Evolutionary conservation across 2,888 invertebrate genomes (phyloP), one percentile per base, ranked within the genome.

Genomic region (Pristionchus entomophagus): DNA sequence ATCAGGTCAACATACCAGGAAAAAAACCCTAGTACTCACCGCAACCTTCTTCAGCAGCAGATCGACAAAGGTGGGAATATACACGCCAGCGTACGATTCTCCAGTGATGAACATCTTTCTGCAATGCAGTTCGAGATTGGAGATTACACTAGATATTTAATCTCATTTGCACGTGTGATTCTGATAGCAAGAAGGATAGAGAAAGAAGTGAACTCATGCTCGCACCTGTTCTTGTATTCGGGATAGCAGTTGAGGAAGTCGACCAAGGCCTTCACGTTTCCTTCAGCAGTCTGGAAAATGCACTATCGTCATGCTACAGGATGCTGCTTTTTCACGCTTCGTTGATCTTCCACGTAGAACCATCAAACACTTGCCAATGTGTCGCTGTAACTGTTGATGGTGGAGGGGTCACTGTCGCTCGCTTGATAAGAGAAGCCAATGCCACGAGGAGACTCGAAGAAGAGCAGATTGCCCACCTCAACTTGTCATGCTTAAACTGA

Each of bases 401-500:
- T 59, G 2, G 82, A 87, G 41, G 86, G 78, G 77, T 90, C 88
- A 41, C 87, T 81, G 32, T 86, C 80, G 32, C 73, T 87, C 51
- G 89, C 89, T 73, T 88, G 91, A 90, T 94, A 95, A 0, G 95
- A 95, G 90, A 93, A 95, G 4, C 95, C 95, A 51, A 95, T 95
- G 80, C 95, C 95, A 38, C 94, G 94, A 53, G 95, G 95, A 0
- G 95, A 93, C 91, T 95, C 95, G 86, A 95, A 87, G 91, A 94
- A 95, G 77, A 95, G 87, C 86, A 95, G 94, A 89, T 95, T 95
- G 56, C 94, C 94, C 35, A 87, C 87, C 88, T 88, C 10, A 56
- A n/a, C n/a, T n/a, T n/a, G n/a, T n/a, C n/a, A n/a, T n/a, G n/a
- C n/a, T n/a, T n/a, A n/a, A n/a, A n/a, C n/a, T n/a, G n/a, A n/a